Conservation (phyloP, 2,113 vertebrate genomes). For the Petromus typicus region DNA sequence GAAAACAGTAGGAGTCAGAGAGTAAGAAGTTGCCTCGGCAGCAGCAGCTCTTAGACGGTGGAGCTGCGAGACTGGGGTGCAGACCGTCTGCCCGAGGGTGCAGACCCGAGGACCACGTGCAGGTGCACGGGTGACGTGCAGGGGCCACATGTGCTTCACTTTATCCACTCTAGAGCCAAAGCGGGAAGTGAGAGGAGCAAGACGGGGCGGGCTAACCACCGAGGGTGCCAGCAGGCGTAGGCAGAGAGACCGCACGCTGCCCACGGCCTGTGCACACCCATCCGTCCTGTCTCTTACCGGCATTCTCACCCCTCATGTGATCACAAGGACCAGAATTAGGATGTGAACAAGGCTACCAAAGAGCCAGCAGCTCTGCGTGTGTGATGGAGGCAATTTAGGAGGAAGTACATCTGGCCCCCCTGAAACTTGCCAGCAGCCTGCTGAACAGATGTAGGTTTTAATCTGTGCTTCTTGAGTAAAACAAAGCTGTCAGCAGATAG, state of each 20-base stretch:
- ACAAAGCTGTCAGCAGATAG: background rate
- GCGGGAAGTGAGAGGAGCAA: background rate
- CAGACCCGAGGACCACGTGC: background rate
- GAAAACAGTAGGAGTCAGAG: background rate
- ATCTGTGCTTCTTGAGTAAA: background rate
- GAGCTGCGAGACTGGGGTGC: background rate
- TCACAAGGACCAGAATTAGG: background rate
- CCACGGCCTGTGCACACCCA: background rate
- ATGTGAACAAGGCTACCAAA: background rate
- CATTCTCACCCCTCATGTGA: background rate
- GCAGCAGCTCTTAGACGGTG: background rate
- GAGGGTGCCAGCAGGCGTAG: background rate
- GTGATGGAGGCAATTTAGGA: background rate
- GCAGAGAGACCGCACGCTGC: background rate
- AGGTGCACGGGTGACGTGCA: background rate
- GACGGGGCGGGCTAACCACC: background rate
- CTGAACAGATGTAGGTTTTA: background rate
- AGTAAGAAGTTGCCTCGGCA: background rate
- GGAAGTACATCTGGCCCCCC: background rate
- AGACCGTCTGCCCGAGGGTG: background rate
- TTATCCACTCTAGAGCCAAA: slow-evolving; percentile 24
- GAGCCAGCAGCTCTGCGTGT: background rate
- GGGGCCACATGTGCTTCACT: background rate
- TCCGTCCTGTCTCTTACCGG: background rate
- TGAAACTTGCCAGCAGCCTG: background rate